phyloP scores from a whole-genome alignment of 2,113 vertebrate species.

The Channa maculata region DNA sequence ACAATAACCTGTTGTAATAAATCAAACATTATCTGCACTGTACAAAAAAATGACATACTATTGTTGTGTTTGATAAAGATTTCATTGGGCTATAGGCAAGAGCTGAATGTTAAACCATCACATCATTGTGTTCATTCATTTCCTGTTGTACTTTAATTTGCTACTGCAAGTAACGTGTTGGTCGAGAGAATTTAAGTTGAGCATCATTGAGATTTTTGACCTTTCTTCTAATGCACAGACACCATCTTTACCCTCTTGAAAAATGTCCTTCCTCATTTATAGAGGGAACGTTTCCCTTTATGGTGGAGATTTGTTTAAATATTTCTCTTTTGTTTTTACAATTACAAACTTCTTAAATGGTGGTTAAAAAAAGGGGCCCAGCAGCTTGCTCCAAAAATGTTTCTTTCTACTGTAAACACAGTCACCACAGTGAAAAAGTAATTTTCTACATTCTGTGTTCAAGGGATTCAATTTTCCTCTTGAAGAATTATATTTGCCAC shows the following conservation, averaged over 20 bases:
- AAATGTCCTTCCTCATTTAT: no score
- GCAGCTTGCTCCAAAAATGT: slow-evolving; percentile 9
- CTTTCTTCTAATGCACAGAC: neutral
- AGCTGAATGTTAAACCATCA: slow-evolving; percentile 17
- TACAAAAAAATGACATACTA: slow-evolving; percentile 26
- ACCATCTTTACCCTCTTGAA: no score
- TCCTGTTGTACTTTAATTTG: slow-evolving; percentile 3
- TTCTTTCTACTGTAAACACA: slow-evolving; percentile 35
- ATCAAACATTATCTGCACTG: slow-evolving; percentile 58
- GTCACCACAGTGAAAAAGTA: slow-evolving; percentile 46
- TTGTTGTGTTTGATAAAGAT: slow-evolving; percentile 40
- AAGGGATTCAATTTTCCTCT: slow-evolving; percentile 64
- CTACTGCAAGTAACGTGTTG: neutral
- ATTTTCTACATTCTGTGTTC: slow-evolving; percentile 60
- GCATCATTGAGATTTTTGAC: neutral
- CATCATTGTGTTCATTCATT: slow-evolving; percentile 37
- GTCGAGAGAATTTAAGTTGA: slow-evolving; percentile 7
- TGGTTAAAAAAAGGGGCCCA: slow-evolving; percentile 27
- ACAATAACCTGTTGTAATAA: slow-evolving; percentile 61
- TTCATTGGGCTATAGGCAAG: slow-evolving; percentile 30
- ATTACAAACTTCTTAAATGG: slow-evolving; percentile 28
- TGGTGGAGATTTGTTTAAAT: neutral
- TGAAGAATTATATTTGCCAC: slow-evolving; percentile 61
- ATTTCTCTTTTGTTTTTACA: neutral
- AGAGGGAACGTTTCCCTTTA: no score